phyloP scores from a whole-genome alignment of 2,888 invertebrate species.

The Yponomeuta plumbellus region DNA sequence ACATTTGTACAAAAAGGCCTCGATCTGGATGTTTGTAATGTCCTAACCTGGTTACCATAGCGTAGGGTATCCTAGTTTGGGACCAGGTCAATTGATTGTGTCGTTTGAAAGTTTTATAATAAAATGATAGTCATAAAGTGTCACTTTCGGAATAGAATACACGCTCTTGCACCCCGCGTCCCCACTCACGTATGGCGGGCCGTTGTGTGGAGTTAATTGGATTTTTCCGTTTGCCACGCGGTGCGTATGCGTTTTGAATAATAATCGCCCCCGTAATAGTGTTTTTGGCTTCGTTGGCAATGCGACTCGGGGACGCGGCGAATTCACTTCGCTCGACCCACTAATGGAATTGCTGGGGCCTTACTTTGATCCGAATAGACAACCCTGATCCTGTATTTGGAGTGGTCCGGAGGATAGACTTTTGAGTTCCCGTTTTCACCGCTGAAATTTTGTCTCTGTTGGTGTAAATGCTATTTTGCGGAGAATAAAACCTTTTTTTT shows the following conservation, averaged over 20 bases:
- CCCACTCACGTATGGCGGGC: conserved; percentile 25
- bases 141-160: background rate
- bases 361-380: background rate
- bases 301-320: conserved; percentile 2
- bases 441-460: no score
- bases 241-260: conserved; percentile 61
- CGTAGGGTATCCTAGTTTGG: no score
- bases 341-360: background rate
- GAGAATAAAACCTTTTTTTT: no score
- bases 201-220: conserved; percentile 69
- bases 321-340: background rate
- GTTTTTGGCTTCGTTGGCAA: conserved; percentile 28
- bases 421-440: no score
- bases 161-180: background rate
- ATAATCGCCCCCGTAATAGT: conserved; percentile 48
- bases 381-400: no score
- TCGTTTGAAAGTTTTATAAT: no score
- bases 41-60: no score
- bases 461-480: no score
- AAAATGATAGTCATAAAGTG: background rate
- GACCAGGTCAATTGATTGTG: no score
- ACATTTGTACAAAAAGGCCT: no score
- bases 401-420: no score
- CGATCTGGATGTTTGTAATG: no score
- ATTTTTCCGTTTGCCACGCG: conserved; percentile 68